Base-by-base conservation (phyloP, 1,140 invertebrate genomes). In the Penaeus chinensis region DNA sequence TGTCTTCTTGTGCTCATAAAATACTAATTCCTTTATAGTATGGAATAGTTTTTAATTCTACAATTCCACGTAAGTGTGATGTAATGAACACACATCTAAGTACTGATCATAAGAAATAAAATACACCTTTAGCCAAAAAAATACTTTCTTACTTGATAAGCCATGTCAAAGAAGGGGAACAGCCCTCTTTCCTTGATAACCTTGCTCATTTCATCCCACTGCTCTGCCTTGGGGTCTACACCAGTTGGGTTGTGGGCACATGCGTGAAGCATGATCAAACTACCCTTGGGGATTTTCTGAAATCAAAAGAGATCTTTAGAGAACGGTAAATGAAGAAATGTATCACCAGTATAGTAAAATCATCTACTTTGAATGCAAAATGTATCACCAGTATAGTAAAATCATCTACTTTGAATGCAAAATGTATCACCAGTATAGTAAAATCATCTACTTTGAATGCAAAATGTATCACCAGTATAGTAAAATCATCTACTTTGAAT, bases 231-330 rank as follows among this genome's bases (percentile, higher is more conserved):
- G n/a, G 97, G 97, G 93, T 98, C 97, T 61, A 99, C 98, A 77
- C 99, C 99, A 79, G 99, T 99, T 18, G 99, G 99, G 94, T 99
- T 99, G 93, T 99, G 99, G 60, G 99, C 99, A 94, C 99, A 99
- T 20, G 98, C 98, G 93, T 99, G 99, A 8, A 99, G 93, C 69
- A 99, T 93, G 91, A 99, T 96, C 47, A 99, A 95, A 11, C 98
- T 97, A 85, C 95, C 95, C 91, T 98, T 96, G 13, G 99, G 98
- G 81, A 99, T 98, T 94, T 97, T 97, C 95, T 98, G 92, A 37
- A 80, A 87, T 98, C 92, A 37, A 80, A 87, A 42, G 37, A 8
- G 0, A 42, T 42, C 37, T 42, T 42, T 8, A 0, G 37, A 32
- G n/a, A 22, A 61, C n/a, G 13, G 16, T 69, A n/a, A 0, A 69